Base-by-base conservation (phyloP, 2,797 vertebrate species). In the Sebastes iracundus region DNA sequence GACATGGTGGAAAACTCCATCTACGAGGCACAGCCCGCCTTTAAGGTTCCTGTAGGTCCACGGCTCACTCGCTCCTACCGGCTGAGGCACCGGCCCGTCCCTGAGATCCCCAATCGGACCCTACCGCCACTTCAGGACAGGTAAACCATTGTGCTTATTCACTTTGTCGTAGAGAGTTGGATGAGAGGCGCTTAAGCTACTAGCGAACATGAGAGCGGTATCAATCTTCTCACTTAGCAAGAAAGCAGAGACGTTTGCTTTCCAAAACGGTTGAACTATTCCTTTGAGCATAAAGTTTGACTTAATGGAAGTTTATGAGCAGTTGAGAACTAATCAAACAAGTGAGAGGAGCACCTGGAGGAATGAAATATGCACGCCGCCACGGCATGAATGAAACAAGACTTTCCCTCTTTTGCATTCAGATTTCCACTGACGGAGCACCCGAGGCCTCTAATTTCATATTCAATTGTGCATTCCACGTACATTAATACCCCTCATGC, bases 1-100 rank as follows among this genome's bases (percentile, higher is more conserved):
- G 93, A 96, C 81, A 99, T 99, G 98, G 93, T 98, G 77, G 95
- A 97, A 9, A 99, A 99, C 83, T 95, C 95, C 33, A 96, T 99
- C 70, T 99, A 99, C 27, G 93, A 94, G 63, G 0, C 55, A 2
- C 87, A 78, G 4, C 5, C 79, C 5, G 4, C n/a, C 75, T 84
- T 4, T 79, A 68, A 8, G 22, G 32, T 11, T 49, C 53, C 81
- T 3, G 63, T 20, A 10, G 92, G 91, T 63, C 75, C 63, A 1
- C 86, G 82, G 59, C 85, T 90, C 52, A 93, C 96, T 0, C 93
- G 88, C 35, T 99, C 98, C 78, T 99, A 96, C 80, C 92, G 95
- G 28, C 94, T 98, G 76, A 95, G 97, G 65, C 97, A 99, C 88
- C 96, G 98, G 14, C 98, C 98, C 5, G 98, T 99, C 6, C 98